Percentiles rank a stretch among this genome's conserved stretches.
These are phyloP conservation scores for Molossus molossus DNA, from an alignment of 2,797 vertebrate genomes.

Conservation along the genomic window DNA sequence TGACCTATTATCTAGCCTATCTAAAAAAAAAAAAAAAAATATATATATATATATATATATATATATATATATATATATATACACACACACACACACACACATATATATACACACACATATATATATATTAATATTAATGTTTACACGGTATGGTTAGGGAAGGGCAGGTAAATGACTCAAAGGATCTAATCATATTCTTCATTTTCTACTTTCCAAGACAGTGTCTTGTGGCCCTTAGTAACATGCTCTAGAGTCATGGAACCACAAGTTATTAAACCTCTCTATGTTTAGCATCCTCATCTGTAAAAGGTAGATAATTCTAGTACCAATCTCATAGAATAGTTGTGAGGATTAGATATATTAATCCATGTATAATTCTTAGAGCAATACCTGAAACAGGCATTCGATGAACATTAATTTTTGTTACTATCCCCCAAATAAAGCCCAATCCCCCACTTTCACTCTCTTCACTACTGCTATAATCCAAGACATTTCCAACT, in stretches of 20 bases:
- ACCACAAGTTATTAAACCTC: neutral
- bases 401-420: neutral
- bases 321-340: neutral
- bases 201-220: neutral
- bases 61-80: too few species aligned
- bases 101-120: too few species aligned
- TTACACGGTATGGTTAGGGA: neutral
- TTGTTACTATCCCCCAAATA: neutral
- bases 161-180: neutral
- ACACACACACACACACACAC: too few species aligned
- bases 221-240: neutral
- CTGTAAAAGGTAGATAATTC: conserved; percentile 8
- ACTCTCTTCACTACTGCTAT: neutral
- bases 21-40: neutral
- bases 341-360: neutral
- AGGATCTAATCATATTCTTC: neutral
- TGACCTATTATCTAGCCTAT: neutral
- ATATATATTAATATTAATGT: neutral
- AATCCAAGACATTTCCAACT: conserved; percentile 33
- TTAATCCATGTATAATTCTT: neutral
- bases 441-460: neutral
- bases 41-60: too few species aligned
- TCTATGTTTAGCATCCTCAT: neutral
- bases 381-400: neutral
- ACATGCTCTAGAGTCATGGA: neutral